Percentiles rank a stretch among this genome's conserved stretches.
Conservation (phyloP, 2,113 vertebrate genomes). For the Pica pica region DNA sequence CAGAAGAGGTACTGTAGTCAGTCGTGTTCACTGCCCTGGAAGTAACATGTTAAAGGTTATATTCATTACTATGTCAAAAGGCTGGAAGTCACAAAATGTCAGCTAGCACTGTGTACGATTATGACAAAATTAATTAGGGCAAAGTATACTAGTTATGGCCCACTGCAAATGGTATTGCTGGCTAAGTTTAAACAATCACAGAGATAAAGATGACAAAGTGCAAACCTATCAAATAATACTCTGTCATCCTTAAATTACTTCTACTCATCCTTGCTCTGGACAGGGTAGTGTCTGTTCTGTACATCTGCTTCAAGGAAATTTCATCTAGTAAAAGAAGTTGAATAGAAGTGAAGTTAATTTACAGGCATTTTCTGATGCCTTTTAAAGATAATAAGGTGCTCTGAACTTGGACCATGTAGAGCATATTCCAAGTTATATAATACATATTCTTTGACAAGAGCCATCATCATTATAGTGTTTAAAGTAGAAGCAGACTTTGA, state of each 20-base stretch:
- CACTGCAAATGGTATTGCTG: not conserved
- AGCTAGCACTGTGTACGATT: not conserved
- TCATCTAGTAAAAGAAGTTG: not conserved
- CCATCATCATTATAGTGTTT: not conserved
- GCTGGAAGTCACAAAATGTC: conserved; percentile 27
- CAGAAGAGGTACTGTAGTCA: not conserved
- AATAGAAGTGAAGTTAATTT: not conserved
- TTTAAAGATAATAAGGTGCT: not conserved
- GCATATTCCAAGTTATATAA: not conserved
- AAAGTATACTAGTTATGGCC: not conserved
- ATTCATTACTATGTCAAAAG: conserved; percentile 28
- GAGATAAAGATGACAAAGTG: not conserved
- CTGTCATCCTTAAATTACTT: not conserved
- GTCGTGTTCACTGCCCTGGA: not conserved
- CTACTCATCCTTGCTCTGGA: not conserved
- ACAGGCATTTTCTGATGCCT: not conserved
- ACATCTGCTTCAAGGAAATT: not conserved
- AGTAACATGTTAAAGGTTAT: conserved; percentile 47
- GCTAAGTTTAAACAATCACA: not conserved
- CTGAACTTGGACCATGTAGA: not conserved
- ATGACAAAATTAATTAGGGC: conserved; percentile 30
- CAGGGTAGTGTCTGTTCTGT: not conserved
- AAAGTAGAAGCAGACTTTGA: not conserved
- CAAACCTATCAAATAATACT: not conserved
- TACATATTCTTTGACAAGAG: not conserved